These are phyloP conservation scores for Bos indicus DNA, from an alignment of 2,113 vertebrate species.

Conservation along the genomic window DNA sequence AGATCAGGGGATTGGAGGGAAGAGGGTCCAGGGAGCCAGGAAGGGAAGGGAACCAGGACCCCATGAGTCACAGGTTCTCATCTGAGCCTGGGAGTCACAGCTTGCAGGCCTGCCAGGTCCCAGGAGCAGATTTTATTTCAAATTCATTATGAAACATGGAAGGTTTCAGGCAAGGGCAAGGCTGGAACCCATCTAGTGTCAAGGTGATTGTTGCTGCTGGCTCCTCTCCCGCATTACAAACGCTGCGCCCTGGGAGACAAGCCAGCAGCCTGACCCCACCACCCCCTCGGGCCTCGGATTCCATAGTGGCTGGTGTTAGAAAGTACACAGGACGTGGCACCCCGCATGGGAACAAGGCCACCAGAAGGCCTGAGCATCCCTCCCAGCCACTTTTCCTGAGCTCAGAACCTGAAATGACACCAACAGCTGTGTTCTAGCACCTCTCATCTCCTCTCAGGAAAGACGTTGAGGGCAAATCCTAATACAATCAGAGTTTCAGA, in stretches of 20 bases:
- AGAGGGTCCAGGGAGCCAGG: not conserved
- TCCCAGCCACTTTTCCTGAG: not conserved
- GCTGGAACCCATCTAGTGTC: not conserved
- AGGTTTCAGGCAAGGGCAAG: not conserved
- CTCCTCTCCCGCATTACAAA: not conserved
- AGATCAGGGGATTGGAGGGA: not conserved
- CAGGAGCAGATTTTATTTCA: not conserved
- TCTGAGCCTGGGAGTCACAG: not conserved
- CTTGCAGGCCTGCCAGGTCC: not conserved
- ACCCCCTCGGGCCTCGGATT: not conserved
- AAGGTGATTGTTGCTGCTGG: not conserved
- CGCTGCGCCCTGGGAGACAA: accelerated
- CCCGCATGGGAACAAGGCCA: accelerated
- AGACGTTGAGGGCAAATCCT: not conserved
- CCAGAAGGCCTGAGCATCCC: accelerated
- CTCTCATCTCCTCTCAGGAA: not conserved
- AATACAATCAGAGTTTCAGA: not conserved
- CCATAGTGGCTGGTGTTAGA: not conserved
- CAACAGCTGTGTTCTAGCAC: not conserved
- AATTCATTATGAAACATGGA: not conserved
- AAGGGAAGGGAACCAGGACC: not conserved
- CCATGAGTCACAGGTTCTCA: not conserved
- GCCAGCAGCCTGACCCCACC: not conserved
- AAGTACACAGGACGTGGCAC: not conserved
- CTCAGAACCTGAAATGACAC: not conserved